phyloP scores from a whole-genome alignment of 23 tunicate genomes.

The Ciona savignyi region DNA sequence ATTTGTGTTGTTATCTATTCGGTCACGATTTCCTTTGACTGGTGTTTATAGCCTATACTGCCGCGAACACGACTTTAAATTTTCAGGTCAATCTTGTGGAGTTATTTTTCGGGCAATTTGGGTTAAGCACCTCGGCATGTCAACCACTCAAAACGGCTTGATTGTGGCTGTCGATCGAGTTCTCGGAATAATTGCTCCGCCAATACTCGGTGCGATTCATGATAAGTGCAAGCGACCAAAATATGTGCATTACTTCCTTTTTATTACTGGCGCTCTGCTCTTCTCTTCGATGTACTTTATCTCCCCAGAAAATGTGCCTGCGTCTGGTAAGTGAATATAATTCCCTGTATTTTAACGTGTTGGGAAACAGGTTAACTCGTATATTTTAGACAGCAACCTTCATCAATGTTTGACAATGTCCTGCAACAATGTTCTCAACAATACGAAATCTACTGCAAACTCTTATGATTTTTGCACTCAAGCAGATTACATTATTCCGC shows the following conservation, averaged over 20 bases:
- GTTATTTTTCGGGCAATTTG: constrained; percentile 27
- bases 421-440: too few species aligned
- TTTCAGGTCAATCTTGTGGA: constrained; percentile 19
- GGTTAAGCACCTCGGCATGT: constrained; percentile 48
- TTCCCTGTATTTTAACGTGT: too few species aligned
- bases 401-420: too few species aligned
- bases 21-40: too few species aligned
- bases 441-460: too few species aligned
- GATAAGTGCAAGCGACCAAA: constrained; percentile 35
- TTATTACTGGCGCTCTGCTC: constrained; percentile 14
- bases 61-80: not conserved
- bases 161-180: constrained; percentile 32
- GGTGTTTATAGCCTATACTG: too few species aligned
- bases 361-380: too few species aligned
- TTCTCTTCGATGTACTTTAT: not conserved
- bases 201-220: constrained; percentile 24
- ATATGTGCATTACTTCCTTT: not conserved
- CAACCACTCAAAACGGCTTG: constrained; percentile 53
- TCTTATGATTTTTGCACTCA: too few species aligned
- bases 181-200: constrained; percentile 34
- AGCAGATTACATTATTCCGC: too few species aligned
- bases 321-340: not conserved
- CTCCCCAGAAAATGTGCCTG: constrained; percentile 6
- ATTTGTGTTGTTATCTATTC: too few species aligned
- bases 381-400: not conserved